These are phyloP conservation scores for Myotis davidii DNA, from an alignment of 2,113 vertebrate genomes.

Conservation along the genomic window DNA sequence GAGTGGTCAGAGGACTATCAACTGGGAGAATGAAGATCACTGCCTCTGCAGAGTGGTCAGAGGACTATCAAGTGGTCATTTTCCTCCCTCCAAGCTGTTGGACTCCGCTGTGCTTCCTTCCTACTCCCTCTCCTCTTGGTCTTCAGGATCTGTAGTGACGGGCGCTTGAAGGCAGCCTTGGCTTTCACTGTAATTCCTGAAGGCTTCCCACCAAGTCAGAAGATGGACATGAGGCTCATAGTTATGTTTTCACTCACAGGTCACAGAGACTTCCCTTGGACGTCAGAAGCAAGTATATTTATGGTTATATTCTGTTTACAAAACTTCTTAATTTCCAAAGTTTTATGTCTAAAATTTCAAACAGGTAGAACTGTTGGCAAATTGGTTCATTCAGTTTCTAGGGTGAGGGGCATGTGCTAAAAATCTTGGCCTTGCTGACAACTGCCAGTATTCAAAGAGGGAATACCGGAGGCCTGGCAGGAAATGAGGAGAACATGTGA, in stretches of 20 bases:
- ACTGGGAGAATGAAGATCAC: background rate
- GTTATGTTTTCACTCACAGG: background rate
- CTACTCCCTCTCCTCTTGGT: background rate
- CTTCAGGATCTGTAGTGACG: background rate
- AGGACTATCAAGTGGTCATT: background rate
- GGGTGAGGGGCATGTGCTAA: background rate
- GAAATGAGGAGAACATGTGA: background rate
- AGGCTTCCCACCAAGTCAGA: background rate
- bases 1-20: background rate
- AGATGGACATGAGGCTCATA: background rate
- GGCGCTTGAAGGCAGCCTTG: background rate
- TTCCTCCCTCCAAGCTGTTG: background rate
- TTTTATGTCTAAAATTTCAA: background rate
- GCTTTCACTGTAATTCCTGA: background rate
- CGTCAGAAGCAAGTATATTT: background rate
- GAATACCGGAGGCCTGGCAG: background rate
- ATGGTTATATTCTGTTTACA: background rate
- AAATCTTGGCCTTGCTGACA: background rate
- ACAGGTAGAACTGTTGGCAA: background rate
- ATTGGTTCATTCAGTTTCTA: background rate
- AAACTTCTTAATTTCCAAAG: background rate
- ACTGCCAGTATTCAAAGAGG: background rate
- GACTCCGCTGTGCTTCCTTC: background rate
- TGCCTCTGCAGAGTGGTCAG: background rate
- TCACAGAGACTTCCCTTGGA: background rate